phyloP scores from a whole-genome alignment of 2,888 invertebrate species.

The Pecten maximus region DNA sequence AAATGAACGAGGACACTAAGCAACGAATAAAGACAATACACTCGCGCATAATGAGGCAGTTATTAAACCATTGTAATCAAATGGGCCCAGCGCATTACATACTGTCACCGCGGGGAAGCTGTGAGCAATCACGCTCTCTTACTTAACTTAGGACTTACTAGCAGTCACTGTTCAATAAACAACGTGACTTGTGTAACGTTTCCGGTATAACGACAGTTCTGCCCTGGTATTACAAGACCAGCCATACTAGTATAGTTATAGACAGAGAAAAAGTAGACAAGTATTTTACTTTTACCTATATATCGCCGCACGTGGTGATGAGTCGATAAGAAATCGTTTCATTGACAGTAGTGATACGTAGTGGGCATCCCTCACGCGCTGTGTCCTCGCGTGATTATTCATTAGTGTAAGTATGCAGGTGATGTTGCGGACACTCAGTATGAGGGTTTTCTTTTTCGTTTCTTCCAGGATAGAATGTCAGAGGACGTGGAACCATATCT shows the following conservation, averaged over 20 bases:
- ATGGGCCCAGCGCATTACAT: not conserved
- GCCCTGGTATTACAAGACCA: not conserved
- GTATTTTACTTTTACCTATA: not conserved
- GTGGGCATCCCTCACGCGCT: not conserved
- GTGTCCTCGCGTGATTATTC: not conserved
- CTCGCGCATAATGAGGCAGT: no score
- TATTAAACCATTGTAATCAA: not conserved
- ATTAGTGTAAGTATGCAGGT: not conserved
- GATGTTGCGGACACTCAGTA: not conserved
- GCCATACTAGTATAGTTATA: not conserved
- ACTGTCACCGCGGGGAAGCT: not conserved
- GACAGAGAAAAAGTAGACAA: not conserved
- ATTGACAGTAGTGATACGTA: not conserved
- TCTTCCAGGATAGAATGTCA: not conserved
- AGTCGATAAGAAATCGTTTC: not conserved
- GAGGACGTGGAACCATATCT: not conserved
- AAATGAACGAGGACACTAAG: not conserved
- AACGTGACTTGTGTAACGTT: not conserved
- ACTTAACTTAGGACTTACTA: not conserved
- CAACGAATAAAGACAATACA: not conserved
- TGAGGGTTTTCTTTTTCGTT: not conserved
- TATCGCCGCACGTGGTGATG: not conserved
- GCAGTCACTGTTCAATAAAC: not conserved
- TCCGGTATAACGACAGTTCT: not conserved
- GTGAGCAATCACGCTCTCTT: not conserved